Base-by-base conservation (phyloP, 2,888 invertebrate species). In the Dicyrtoma fusca region DNA sequence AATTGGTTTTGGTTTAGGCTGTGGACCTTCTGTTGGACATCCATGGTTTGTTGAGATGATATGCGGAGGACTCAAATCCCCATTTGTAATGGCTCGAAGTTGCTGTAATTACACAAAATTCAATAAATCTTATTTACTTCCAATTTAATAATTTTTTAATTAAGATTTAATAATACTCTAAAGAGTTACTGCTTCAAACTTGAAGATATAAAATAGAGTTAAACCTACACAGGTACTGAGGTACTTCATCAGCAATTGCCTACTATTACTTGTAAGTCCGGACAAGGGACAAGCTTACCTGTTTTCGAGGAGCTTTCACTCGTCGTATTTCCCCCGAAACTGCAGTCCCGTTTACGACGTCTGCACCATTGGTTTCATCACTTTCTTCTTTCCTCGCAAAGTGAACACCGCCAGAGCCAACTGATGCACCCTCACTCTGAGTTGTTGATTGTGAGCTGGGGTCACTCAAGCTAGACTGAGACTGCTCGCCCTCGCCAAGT, bases 11-110 rank as follows among this genome's bases (percentile, higher is more conserved):
- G 23, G 53, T 34, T 65, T 65, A 19, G 26, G 51, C 26, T 51
- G 64, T 5, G 19, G 21, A 42, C 21, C 44, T 13, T 53, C 66
- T 17, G 53, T 51, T 21, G 68, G 68, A 57, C 57, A 51, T 25
- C 70, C 34, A 44, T 66, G 64, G 21, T 69, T 65, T 13, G 34
- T 34, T 34, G 79, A 70, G 17, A 79, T 79, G 57, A 80, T 76
- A 69, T 78, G 79, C 14, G 78, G 79, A 26, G 79, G 79, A 53
- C 80, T 79, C 47, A 78, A 53, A 57, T 78, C 78, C 0, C 79
- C 80, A 71, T 78, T 79, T 14, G 79, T 75, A n/a, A 80, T 76
- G 10, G 77, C 75, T 42, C 76, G 73, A 51, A 80, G 76, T 44
- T 76, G 76, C 77, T 80, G 66, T 17, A 74, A 74, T 45, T 42